A percentile compares a stretch with the other conserved stretches of the same genome.
These are phyloP conservation scores for Prionace glauca DNA, from an alignment of 2,797 vertebrate species.

Conservation along the genomic window DNA sequence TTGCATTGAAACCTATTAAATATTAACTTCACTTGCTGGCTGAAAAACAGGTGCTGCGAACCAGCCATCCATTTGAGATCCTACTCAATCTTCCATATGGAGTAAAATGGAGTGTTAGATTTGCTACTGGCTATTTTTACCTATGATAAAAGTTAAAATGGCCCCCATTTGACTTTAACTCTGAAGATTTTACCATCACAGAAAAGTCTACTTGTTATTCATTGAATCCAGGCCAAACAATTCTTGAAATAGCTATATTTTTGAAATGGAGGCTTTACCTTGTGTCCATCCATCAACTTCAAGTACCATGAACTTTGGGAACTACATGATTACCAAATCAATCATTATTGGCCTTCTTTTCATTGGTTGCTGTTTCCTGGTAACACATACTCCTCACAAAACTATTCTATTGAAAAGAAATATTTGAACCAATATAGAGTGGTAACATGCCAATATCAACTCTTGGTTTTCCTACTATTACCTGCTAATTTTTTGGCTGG, in stretches of 20 bases:
- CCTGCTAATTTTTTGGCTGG: no score
- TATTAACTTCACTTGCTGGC: neutral
- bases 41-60: neutral
- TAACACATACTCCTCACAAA: neutral
- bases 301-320: neutral
- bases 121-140: neutral
- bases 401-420: neutral
- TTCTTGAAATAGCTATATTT: neutral
- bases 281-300: neutral
- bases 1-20: neutral
- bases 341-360: neutral
- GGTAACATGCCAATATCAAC: neutral
- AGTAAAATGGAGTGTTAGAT: neutral
- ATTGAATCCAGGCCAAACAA: neutral
- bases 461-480: neutral
- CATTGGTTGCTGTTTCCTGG: neutral
- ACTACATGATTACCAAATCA: neutral
- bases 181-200: neutral
- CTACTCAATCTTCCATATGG: neutral
- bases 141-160: neutral
- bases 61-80: neutral
- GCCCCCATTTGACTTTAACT: neutral
- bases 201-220: neutral
- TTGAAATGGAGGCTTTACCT: neutral
- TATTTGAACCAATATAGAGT: neutral